Evolutionary conservation across 2,113 vertebrate genomes (phyloP).

Genomic region (Chamaea fasciata): DNA sequence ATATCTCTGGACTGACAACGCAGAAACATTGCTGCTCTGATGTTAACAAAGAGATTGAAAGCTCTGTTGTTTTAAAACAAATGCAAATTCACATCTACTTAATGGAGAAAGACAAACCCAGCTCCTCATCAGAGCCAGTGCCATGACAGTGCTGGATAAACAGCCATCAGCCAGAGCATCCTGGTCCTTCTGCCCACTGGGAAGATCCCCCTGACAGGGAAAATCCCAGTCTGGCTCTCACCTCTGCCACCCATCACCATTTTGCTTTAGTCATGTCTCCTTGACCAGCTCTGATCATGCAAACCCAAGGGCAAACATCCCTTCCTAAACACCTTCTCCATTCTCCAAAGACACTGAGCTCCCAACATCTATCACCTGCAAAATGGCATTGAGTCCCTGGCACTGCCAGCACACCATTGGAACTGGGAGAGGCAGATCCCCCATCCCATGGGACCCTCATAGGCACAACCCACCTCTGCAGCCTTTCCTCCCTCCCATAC

Average conservation of each 20-base stretch:
- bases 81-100: not conserved
- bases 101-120: not conserved
- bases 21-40: not conserved
- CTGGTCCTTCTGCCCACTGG: not conserved
- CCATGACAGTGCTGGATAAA: not conserved
- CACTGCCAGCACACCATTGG: not conserved
- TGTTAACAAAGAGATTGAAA: not conserved
- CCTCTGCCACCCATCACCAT: too few relatives aligned
- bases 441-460: not conserved
- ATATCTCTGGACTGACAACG: not conserved
- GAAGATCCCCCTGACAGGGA: not conserved
- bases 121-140: not conserved
- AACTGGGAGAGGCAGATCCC: not conserved
- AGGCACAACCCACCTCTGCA: not conserved
- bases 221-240: not conserved
- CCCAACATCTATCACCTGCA: too few relatives aligned
- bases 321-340: not conserved
- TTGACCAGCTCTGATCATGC: not conserved
- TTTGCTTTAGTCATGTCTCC: not conserved
- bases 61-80: not conserved
- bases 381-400: rapidly evolving
- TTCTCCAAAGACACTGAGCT: rapidly evolving
- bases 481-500: not conserved
- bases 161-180: not conserved
- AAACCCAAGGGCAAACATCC: not conserved